Conservation (phyloP, 2,888 invertebrate species). For the Lasioglossum oenotherae region DNA sequence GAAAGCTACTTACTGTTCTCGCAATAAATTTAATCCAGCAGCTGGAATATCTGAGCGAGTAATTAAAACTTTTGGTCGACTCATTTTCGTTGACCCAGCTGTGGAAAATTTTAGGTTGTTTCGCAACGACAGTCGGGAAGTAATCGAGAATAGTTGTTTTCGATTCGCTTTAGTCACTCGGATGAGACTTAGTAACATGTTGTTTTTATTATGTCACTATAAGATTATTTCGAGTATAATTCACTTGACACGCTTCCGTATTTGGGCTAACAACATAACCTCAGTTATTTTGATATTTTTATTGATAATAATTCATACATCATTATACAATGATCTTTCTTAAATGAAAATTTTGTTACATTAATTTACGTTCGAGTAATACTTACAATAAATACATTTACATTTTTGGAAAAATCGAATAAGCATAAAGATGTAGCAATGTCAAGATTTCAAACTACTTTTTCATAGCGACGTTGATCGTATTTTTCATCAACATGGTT, state of each 20-base stretch:
- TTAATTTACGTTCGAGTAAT: neutral
- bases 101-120: slow-evolving; percentile 27
- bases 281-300: slow-evolving; percentile 13
- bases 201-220: neutral
- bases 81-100: slow-evolving; percentile 65
- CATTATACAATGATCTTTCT: neutral
- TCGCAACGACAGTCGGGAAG: neutral
- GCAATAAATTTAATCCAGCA: slow-evolving; percentile 88
- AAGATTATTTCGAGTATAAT: neutral
- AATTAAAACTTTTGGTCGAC: slow-evolving; percentile 88
- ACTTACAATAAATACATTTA: neutral
- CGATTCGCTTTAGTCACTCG: slow-evolving; percentile 7
- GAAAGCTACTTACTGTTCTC: slow-evolving; percentile 86
- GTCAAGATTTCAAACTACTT: slow-evolving; percentile 17
- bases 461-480: slow-evolving; percentile 89
- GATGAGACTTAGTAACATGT: slow-evolving; percentile 16
- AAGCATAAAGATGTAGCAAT: neutral
- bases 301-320: slow-evolving; percentile 4
- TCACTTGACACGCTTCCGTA: neutral
- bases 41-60: slow-evolving; percentile 89
- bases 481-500: slow-evolving; percentile 96
- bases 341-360: neutral
- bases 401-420: neutral
- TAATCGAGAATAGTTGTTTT: slow-evolving; percentile 1
- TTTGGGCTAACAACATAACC: slow-evolving; percentile 20